A percentile compares a stretch with the other conserved stretches of the same genome.
Evolutionary conservation across 2,113 vertebrate genomes (phyloP).

Genomic region (Syrmaticus mikado): DNA sequence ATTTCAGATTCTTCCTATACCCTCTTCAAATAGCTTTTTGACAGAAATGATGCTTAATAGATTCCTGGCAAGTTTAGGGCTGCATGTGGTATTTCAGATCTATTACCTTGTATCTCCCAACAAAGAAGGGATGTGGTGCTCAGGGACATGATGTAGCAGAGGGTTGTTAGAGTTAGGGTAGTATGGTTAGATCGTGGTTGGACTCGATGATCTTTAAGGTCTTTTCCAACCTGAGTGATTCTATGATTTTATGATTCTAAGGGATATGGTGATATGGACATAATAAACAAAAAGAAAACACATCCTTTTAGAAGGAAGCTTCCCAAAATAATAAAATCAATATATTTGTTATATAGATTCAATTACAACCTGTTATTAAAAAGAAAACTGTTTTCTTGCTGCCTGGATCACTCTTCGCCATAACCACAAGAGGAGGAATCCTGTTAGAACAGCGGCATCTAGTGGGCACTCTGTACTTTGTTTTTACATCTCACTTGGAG

Average conservation of each 20-base stretch:
- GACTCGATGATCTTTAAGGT: no score
- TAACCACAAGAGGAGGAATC: background rate
- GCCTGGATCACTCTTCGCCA: background rate
- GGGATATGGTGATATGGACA: fast-evolving
- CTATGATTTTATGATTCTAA: background rate
- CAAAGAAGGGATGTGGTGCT: background rate
- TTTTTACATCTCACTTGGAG: background rate
- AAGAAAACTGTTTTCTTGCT: background rate
- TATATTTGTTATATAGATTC: background rate
- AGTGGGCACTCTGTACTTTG: background rate
- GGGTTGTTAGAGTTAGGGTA: no score
- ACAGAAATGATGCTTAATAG: background rate
- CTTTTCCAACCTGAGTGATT: no score
- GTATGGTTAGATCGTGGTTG: no score
- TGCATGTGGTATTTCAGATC: background rate
- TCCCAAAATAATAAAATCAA: background rate
- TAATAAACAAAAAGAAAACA: background rate
- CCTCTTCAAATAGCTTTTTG: background rate
- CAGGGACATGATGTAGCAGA: no score
- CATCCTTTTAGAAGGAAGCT: background rate
- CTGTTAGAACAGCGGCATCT: background rate
- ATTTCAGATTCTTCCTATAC: background rate
- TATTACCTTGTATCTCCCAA: background rate
- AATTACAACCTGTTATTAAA: background rate
- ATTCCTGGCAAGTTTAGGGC: background rate